Evolutionary conservation across 2,113 vertebrate species (phyloP).

Genomic region (Osmerus mordax): DNA sequence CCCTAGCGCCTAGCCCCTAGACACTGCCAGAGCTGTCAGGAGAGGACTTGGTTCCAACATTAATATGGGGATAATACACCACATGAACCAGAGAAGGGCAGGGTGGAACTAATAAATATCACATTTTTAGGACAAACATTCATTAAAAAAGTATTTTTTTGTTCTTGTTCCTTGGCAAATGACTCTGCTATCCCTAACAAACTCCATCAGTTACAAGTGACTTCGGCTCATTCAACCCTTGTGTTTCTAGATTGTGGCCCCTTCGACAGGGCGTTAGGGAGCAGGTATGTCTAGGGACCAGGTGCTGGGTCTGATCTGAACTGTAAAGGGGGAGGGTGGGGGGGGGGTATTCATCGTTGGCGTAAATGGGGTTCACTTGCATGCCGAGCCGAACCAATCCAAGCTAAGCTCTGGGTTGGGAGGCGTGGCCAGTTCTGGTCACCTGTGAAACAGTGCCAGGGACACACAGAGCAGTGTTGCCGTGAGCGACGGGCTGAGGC

Average conservation of each 20-base stretch:
- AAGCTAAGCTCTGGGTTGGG: constrained; percentile 69
- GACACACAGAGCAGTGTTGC: constrained; percentile 56
- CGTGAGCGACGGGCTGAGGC: constrained; percentile 47
- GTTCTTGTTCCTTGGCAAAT: no score
- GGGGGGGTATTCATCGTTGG: constrained; percentile 66
- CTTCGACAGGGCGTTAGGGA: constrained; percentile 31
- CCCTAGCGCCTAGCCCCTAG: background rate
- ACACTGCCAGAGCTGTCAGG: background rate
- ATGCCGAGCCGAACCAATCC: constrained; percentile 75
- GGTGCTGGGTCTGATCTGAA: constrained; percentile 38
- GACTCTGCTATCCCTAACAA: no score
- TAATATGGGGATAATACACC: no score
- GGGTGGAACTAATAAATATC: background rate
- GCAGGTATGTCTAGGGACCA: background rate
- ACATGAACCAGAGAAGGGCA: no score
- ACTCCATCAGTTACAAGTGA: no score
- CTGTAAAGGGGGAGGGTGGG: constrained; percentile 12
- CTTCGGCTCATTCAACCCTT: no score
- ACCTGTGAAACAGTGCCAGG: constrained; percentile 74
- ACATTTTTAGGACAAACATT: constrained; percentile 1
- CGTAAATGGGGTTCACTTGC: constrained; percentile 78
- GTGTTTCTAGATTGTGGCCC: background rate
- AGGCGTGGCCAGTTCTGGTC: constrained; percentile 74
- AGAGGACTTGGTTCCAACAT: no score
- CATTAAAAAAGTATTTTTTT: no score